Evolutionary conservation across 2,797 vertebrate genomes (phyloP), one percentile per base, ranked within the genome.

Genomic region (Darevskia nairensis): DNA sequence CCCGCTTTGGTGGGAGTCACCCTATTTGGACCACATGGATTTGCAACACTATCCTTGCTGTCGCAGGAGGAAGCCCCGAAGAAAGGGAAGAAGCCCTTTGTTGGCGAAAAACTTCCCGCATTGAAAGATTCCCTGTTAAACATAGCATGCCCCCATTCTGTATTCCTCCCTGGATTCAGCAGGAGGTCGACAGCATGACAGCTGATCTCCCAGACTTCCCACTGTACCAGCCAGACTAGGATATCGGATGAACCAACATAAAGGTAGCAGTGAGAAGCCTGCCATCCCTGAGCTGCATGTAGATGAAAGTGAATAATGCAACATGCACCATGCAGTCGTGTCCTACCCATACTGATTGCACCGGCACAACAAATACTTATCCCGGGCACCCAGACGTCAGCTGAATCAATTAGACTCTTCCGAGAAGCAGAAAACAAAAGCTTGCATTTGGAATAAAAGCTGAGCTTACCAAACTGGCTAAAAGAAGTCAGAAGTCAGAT

Each of bases 301-400:
- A 95, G 95, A 96, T 96, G 93, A 96, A 96, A 96, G 95, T 95
- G 95, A 96, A 96, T 95, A 95, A 96, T 96, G 94, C 95, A 96
- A 95, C 94, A 94, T 95, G 92, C 92, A 92, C 87, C 94, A 95
- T 95, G 95, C 94, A 95, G 90, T 94, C 93, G 90, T 93, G 93
- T 94, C 94, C 94, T 93, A 89, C 89, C 93, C 88, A 89, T 83
- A 92, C 92, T 85, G 93, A 95, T 95, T 93, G 93, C 92, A 95
- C 91, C 93, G 89, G 88, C 94, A 95, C 94, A 95, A 95, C 93
- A 96, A 95, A 95, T 95, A 90, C 89, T 93, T 92, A 86, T 94
- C 94, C 92, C 90, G 90, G 85, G 91, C 91, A 88, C 89, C 83
- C 1, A 95, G 94, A 92, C 0, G 2, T 93, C 92, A 93, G 91